phyloP scores from a whole-genome alignment of 2,113 vertebrate species.

The Falcunculus frontatus region DNA sequence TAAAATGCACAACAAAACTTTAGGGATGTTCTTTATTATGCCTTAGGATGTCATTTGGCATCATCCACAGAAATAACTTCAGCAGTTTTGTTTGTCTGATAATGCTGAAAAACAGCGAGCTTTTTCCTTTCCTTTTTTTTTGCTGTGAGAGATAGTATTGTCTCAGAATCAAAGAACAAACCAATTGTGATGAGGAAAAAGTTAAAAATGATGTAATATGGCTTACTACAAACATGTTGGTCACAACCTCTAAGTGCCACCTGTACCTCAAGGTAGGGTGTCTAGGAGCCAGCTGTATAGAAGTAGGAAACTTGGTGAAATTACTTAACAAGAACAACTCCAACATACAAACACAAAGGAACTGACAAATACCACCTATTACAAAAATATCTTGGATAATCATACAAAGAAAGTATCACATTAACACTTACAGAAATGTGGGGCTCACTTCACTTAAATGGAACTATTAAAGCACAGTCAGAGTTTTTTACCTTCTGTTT shows the following conservation, averaged over 20 bases:
- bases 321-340: neutral
- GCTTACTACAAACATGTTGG: neutral
- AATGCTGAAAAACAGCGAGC: neutral
- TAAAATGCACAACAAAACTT: conserved; percentile 79
- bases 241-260: neutral
- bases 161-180: neutral
- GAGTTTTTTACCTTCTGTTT: conserved; percentile 72
- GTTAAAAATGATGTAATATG: neutral
- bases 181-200: neutral
- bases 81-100: conserved; percentile 1
- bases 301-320: neutral
- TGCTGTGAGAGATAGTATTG: neutral
- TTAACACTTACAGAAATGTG: neutral
- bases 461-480: neutral
- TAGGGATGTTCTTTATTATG: conserved; percentile 67
- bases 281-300: neutral
- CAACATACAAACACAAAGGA: neutral
- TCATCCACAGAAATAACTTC: conserved; percentile 26
- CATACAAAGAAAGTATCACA: neutral
- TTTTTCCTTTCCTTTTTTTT: neutral
- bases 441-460: neutral
- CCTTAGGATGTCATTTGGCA: conserved; percentile 40
- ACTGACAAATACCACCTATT: neutral
- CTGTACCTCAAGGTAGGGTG: neutral
- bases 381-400: neutral